Base-by-base conservation (phyloP, 2,113 vertebrate genomes). In the Perca flavescens region DNA sequence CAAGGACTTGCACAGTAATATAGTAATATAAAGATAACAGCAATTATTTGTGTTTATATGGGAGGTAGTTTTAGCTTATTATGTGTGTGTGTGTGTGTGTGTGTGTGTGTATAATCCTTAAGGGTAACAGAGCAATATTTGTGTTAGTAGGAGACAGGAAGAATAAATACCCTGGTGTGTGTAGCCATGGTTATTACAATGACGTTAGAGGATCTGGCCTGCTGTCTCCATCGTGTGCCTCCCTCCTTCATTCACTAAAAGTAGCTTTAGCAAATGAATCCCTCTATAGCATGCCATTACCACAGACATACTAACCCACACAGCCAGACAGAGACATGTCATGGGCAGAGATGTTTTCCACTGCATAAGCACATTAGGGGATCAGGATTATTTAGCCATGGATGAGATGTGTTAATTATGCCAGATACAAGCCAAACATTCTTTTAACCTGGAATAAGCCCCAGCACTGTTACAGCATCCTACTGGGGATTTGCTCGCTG, bases 151-250 rank as follows among this genome's bases (percentile, higher is more conserved):
- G 70, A 86, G 82, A 86, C 84, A 86, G 87, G 84, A 91, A 90
- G 88, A 89, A 82, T 82, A 83, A 92, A 93, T 89, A 82, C 93
- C 91, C 89, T 89, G 88, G 90, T 87, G 93, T 91, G 92, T 92
- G 93, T 94, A 94, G 89, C 92, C 91, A 95, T 94, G 93, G 94
- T 91, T 94, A 92, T 93, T 83, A 89, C 85, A 87, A 91, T 95
- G 94, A 94, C 92, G 86, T 90, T 88, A 89, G 85, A 92, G 80
- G 74, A 79, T 86, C 88, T 79, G 84, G 85, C 92, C 89, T 87
- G 74, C 84, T 91, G 85, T 91, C 84, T 93, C 82, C 79, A 49
- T 84, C 66, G 69, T 81, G 82, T 86, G 83, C 79, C 85, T 90
- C 80, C 79, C 84, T 89, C 81, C 74, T 94, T 94, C 92, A 95